Conservation (phyloP, 2,888 invertebrate genomes). For the Cantharis nigra region DNA sequence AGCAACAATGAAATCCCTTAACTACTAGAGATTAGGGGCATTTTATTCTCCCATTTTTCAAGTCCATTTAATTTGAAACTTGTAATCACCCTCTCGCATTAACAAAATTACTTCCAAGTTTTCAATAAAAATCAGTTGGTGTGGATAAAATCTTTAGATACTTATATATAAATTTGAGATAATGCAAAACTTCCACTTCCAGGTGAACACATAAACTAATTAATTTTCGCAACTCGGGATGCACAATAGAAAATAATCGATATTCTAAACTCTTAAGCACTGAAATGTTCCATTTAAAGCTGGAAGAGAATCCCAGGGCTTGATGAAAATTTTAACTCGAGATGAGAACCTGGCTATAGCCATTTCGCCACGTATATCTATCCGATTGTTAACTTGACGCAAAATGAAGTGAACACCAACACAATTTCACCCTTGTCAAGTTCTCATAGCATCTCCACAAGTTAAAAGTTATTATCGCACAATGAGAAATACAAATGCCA, state of each 20-base stretch:
- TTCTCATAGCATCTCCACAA: neutral
- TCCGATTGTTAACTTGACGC: neutral
- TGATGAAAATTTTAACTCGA: neutral
- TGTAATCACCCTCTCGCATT: neutral
- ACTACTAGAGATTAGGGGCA: neutral
- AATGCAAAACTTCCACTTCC: neutral
- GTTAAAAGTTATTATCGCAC: neutral
- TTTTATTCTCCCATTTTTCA: neutral
- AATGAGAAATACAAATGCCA: neutral
- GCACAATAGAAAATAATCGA: neutral
- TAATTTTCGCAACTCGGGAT: neutral
- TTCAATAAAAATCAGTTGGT: neutral
- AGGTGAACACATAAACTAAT: neutral
- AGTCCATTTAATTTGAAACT: neutral
- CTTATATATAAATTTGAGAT: neutral
- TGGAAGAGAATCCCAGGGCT: neutral
- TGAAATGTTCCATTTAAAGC: neutral
- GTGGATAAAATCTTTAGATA: neutral
- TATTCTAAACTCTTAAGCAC: neutral
- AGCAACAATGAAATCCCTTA: neutral
- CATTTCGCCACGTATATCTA: neutral
- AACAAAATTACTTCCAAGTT: neutral
- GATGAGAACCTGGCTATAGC: neutral
- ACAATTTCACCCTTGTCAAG: neutral
- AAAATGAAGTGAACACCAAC: neutral